Conservation (phyloP, 2,888 invertebrate species). For the Pterostichus niger region DNA sequence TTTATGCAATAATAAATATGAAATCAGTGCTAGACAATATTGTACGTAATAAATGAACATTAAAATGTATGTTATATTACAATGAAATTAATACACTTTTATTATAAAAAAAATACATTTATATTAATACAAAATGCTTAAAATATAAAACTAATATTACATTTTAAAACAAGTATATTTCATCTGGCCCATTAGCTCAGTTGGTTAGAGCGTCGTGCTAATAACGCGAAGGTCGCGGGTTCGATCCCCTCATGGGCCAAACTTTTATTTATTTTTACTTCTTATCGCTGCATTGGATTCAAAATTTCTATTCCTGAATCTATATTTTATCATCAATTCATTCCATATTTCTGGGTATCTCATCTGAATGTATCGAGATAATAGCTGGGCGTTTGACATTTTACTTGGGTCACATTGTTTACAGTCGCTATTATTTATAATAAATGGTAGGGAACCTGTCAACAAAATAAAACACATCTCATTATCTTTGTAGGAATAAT, state of each 20-base stretch:
- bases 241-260: constrained; percentile 87
- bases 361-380: constrained; percentile 79
- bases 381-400: constrained; percentile 77
- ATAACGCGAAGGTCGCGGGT: constrained; percentile 88
- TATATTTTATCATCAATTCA: constrained; percentile 77
- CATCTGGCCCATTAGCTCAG: constrained; percentile 85
- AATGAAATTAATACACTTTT: too few species aligned
- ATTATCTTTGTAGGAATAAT: neutral
- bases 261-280: constrained; percentile 70
- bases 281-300: constrained; percentile 25
- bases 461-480: neutral
- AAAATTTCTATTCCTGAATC: constrained; percentile 64
- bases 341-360: constrained; percentile 80
- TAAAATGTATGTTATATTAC: too few species aligned
- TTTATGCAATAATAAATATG: too few species aligned
- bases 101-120: neutral
- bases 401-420: constrained; percentile 78
- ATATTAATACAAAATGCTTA: neutral
- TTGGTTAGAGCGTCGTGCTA: constrained; percentile 89
- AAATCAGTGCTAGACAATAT: too few species aligned
- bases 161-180: too few species aligned
- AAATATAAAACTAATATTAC: too few species aligned
- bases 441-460: constrained; percentile 1
- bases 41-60: too few species aligned
- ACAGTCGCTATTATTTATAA: constrained; percentile 76